Evolutionary conservation across 2,113 vertebrate genomes (phyloP), one percentile per base, ranked within the genome.

Genomic region (Platanista minor): DNA sequence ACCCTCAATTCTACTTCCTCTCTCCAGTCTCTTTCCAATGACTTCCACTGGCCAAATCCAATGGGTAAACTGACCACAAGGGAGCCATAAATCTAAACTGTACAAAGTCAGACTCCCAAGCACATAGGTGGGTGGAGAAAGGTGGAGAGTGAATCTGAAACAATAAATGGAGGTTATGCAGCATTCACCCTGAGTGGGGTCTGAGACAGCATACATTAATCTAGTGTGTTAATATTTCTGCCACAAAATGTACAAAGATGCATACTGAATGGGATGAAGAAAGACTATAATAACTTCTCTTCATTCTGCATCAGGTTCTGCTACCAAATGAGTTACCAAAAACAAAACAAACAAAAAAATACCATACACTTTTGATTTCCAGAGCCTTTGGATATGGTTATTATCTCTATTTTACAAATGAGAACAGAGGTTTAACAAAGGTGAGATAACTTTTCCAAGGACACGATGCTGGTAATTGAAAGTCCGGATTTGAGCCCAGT

Each of bases 161-260:
- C 7, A 49, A 85, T 74, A 89, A 52, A 89, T 33, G 31, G 62
- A 96, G 92, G 31, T 27, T 85, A 85, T 11, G 11, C n/a, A 96
- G 18, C 36, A 88, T 64, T 62, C 62, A 52, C 36, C 3, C 39
- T 81, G 59, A 81, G 12, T 75, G 29, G 33, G 5, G 1, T 77
- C 14, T 78, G 29, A 27, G 29, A 12, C 29, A 95, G 11, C 20
- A 59, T 36, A 67, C 31, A 33, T 59, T 82, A 75, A 91, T 77
- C 52, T 91, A 89, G 74, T 46, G 75, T 84, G 69, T 71, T 81
- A 88, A 49, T 81, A 91, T 77, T 95, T 95, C 64, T 59, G 54
- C 87, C 57, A 64, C 27, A 64, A 90, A 87, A 92, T 54, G 29
- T 39, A 93, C 18, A 91, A 91, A 88, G 18, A 95, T 41, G 33